Evolutionary conservation across 30 jellyfish, hydroid and myxozoan species (phyloP).

Genomic region (Aurelia aurita): DNA sequence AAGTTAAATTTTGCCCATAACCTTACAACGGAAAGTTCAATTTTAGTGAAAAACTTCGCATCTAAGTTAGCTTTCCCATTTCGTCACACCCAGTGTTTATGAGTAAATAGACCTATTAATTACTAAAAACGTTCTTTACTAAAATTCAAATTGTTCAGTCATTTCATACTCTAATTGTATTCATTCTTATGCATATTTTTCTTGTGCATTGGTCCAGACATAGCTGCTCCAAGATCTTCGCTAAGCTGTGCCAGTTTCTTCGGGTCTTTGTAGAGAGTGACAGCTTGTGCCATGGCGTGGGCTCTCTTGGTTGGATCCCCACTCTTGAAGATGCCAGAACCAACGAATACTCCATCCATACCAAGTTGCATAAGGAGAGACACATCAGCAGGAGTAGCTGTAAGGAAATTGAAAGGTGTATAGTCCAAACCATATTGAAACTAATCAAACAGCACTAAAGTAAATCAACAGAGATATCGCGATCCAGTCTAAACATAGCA

Average conservation of each 20-base stretch:
- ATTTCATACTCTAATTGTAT: conserved; percentile 23
- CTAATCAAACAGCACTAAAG: too few relatives aligned
- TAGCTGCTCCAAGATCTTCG: conserved; percentile 95
- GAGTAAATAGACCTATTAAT: too few relatives aligned
- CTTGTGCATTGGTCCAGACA: conserved; percentile 86
- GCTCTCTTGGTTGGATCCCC: conserved; percentile 92
- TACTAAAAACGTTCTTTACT: too few relatives aligned
- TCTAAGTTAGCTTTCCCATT: too few relatives aligned
- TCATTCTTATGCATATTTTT: conserved; percentile 63
- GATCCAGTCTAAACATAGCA: too few relatives aligned
- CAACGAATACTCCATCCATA: conserved; percentile 97
- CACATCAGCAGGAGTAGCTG: conserved; percentile 95
- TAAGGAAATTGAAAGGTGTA: neutral
- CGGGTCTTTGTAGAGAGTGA: conserved; percentile 85
- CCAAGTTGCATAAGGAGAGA: conserved; percentile 94
- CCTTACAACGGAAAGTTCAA: too few relatives aligned
- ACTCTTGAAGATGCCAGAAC: conserved; percentile 98
- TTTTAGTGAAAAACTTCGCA: too few relatives aligned
- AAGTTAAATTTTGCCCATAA: too few relatives aligned
- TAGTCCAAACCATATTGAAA: too few relatives aligned
- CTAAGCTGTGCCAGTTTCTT: conserved; percentile 90
- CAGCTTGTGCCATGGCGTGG: conserved; percentile 96
- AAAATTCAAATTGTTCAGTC: too few relatives aligned
- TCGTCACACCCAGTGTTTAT: too few relatives aligned
- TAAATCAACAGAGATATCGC: too few relatives aligned